Percentiles rank a stretch among this genome's conserved stretches.
These are phyloP conservation scores for Drosophila eugracilis DNA, from an alignment of 1,140 invertebrate species.

Conservation along the genomic window DNA sequence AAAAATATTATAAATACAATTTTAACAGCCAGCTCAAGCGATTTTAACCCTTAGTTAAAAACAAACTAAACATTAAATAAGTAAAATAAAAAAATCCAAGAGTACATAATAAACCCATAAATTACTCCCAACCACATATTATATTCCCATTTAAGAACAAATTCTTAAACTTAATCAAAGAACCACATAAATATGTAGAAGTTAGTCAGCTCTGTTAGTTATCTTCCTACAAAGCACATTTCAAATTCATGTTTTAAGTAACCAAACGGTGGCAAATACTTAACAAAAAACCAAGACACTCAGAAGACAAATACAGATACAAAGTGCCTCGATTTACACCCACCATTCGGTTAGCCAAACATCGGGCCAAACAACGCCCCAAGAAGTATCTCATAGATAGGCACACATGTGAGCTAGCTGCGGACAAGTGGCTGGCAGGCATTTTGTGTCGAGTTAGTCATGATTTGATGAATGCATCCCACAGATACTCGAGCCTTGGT, in stretches of 20 bases:
- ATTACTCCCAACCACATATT: no score
- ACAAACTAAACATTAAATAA: no score
- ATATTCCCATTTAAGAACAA: no score
- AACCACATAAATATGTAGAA: no score
- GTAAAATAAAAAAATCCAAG: no score
- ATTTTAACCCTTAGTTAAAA: no score
- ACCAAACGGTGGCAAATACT: constrained; percentile 8
- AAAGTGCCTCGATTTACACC: constrained; percentile 13
- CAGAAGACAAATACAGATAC: not conserved
- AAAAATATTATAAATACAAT: no score
- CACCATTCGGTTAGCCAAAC: constrained; percentile 4
- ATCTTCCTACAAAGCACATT: not conserved
- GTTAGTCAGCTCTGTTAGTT: no score
- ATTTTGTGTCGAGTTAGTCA: constrained; percentile 19
- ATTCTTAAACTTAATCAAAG: no score
- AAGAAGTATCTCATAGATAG: constrained; percentile 6
- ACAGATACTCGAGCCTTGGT: constrained; percentile 10
- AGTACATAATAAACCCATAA: no score
- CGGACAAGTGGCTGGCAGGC: constrained; percentile 25
- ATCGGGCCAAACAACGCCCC: not conserved
- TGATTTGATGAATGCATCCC: constrained; percentile 38
- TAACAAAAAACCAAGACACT: not conserved
- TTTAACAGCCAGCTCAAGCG: no score
- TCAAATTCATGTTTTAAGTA: not conserved
- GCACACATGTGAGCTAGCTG: constrained; percentile 11